Base-by-base conservation (phyloP, 2,888 invertebrate species). In the Marasmarcha lunaedactyla region DNA sequence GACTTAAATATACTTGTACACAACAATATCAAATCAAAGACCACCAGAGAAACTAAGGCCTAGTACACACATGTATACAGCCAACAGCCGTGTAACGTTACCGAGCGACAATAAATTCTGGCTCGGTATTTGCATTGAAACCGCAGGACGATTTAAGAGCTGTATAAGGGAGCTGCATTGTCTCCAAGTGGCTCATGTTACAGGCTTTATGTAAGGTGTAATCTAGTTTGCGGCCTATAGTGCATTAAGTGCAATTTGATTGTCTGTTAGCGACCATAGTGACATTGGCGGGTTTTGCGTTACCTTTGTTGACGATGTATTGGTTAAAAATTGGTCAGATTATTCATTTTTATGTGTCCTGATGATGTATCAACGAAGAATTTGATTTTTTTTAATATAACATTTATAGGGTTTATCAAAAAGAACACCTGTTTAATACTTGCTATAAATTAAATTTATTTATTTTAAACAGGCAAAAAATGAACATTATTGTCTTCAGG, bases 101-200 rank as follows among this genome's bases (percentile, higher is more conserved):
- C 68, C 65, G 62, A 61, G 71, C 59, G 70, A 77, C 78, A 73
- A 79, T 83, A 83, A 30, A 81, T 77, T 83, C 78, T 76, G 73
- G 69, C 76, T 79, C 79, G 71, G 60, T 76, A 74, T 73, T 71
- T 76, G 79, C 79, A 79, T 81, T 78, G 73, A 77, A 77, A 78
- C 81, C 79, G 55, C 73, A 67, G 57, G 59, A 72, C 79, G 73
- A 83, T 81, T 81, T 83, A 83, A 78, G 78, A 72, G 72, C 78
- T 61, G 61, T 70, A 78, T 81, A 83, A 78, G 74, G 76, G 73
- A 71, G 65, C 65, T 57, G 68, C 69, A 74, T 78, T 74, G 71
- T 77, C 68, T 69, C n/a, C 68, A 62, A 55, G 59, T 50, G 66
- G 68, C 71, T 79, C 71, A 62, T 59, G 74, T 77, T 81, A 77